A percentile compares a stretch with the other conserved stretches of the same genome.
phyloP scores from a whole-genome alignment of 2,113 vertebrate genomes.

The Strix aluco region DNA sequence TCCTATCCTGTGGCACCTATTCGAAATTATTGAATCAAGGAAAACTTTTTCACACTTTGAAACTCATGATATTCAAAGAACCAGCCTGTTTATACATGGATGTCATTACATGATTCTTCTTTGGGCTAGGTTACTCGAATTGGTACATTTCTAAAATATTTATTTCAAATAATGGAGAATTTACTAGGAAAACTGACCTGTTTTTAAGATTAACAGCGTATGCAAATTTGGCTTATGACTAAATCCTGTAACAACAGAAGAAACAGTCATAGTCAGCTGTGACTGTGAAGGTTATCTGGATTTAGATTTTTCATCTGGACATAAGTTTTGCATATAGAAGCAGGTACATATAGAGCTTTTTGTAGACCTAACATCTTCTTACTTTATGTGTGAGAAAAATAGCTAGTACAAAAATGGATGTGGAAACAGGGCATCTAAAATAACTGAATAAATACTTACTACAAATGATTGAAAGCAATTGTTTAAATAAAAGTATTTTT shows the following conservation, averaged over 20 bases:
- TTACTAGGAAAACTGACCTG: not conserved
- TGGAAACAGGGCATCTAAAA: not conserved
- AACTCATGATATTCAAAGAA: not conserved
- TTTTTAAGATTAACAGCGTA: not conserved
- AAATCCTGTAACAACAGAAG: not conserved
- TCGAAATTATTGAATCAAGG: not conserved
- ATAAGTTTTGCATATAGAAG: not conserved
- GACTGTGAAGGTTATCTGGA: not conserved
- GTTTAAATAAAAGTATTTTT: not conserved
- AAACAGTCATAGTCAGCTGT: not conserved
- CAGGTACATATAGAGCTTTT: not conserved
- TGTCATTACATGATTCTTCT: not conserved
- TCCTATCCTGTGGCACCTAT: not conserved
- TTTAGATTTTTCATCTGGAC: not conserved
- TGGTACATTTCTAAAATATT: not conserved
- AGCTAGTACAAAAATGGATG: not conserved
- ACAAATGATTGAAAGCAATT: not conserved
- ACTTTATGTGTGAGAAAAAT: not conserved
- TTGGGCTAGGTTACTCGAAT: not conserved
- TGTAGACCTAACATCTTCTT: not conserved
- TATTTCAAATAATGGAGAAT: not conserved
- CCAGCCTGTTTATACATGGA: not conserved
- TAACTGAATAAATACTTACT: not conserved
- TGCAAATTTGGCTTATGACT: not conserved
- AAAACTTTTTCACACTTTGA: not conserved